Percentiles rank a stretch among this genome's conserved stretches.
Evolutionary conservation across 2,113 vertebrate genomes (phyloP).

Genomic region (Terrapene triunguis): DNA sequence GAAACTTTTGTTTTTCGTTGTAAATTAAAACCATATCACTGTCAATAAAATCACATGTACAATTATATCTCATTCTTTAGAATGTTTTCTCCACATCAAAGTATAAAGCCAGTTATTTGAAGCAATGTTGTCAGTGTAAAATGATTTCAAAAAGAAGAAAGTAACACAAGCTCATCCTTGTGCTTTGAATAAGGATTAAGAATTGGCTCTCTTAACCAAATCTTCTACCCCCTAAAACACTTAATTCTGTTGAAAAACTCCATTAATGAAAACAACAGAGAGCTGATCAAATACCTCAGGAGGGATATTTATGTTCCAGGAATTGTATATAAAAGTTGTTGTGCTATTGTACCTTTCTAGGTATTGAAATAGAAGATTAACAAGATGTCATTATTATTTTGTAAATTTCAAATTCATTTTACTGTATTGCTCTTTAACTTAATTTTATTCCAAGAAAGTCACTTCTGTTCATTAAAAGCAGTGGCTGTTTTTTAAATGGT

Average conservation of each 20-base stretch:
- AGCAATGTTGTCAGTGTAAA: constrained; percentile 62
- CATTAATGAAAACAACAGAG: neutral
- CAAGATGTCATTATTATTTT: neutral
- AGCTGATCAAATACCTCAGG: too few species aligned
- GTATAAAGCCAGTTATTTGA: constrained; percentile 38
- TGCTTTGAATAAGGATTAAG: constrained; percentile 76
- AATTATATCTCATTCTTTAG: constrained; percentile 27
- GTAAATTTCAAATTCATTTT: neutral
- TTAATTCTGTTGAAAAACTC: constrained; percentile 50
- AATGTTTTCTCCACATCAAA: constrained; percentile 57
- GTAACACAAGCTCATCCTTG: constrained; percentile 74
- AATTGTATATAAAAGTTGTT: neutral
- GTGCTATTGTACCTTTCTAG: neutral
- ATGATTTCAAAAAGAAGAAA: constrained; percentile 73
- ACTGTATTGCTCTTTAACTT: neutral
- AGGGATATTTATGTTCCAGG: neutral
- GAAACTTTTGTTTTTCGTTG: constrained; percentile 78
- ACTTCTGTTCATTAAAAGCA: neutral
- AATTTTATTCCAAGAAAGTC: neutral
- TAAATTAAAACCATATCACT: constrained; percentile 72
- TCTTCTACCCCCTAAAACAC: constrained; percentile 73
- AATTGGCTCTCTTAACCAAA: constrained; percentile 72
- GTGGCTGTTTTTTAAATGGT: neutral
- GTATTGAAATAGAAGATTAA: neutral
- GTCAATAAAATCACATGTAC: constrained; percentile 19